Evolutionary conservation across 2,888 invertebrate species (phyloP).

Genomic region (Diachrysia chrysitis): DNA sequence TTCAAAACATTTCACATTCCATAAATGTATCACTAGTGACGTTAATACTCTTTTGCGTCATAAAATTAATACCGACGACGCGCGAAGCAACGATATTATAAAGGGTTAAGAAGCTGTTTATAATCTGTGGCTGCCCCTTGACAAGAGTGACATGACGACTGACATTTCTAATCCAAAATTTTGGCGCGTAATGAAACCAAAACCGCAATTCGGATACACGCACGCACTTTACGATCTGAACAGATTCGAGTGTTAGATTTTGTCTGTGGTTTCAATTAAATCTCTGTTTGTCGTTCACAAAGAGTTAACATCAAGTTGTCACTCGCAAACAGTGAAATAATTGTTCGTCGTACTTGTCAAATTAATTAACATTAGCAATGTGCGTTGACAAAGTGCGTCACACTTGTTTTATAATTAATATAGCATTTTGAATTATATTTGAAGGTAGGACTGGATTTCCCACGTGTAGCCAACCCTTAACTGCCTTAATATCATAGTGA

Average conservation of each 20-base stretch:
- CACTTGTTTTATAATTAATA: not conserved
- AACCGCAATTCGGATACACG: constrained; percentile 38
- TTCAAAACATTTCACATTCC: not conserved
- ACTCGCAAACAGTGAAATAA: constrained; percentile 9
- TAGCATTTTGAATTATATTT: too few relatives aligned
- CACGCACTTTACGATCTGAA: constrained; percentile 20
- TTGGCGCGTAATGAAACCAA: constrained; percentile 27
- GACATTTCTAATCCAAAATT: constrained; percentile 30
- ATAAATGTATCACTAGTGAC: not conserved
- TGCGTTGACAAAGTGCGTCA: not conserved
- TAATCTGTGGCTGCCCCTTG: constrained; percentile 24
- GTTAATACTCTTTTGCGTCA: constrained; percentile 13
- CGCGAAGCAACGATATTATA: constrained; percentile 9
- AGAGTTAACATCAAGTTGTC: constrained; percentile 14
- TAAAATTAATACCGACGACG: constrained; percentile 28
- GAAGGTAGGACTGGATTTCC: too few relatives aligned
- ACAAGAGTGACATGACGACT: constrained; percentile 25
- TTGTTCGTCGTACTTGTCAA: constrained; percentile 7
- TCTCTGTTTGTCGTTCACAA: constrained; percentile 22
- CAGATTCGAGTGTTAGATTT: constrained; percentile 15
- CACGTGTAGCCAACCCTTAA: too few relatives aligned
- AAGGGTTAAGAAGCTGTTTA: constrained; percentile 30
- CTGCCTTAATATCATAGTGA: too few relatives aligned
- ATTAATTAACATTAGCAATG: not conserved
- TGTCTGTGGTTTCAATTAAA: constrained; percentile 37